phyloP scores from a whole-genome alignment of 2,797 vertebrate species.

The Lepidocolaptes lacrymiger region DNA sequence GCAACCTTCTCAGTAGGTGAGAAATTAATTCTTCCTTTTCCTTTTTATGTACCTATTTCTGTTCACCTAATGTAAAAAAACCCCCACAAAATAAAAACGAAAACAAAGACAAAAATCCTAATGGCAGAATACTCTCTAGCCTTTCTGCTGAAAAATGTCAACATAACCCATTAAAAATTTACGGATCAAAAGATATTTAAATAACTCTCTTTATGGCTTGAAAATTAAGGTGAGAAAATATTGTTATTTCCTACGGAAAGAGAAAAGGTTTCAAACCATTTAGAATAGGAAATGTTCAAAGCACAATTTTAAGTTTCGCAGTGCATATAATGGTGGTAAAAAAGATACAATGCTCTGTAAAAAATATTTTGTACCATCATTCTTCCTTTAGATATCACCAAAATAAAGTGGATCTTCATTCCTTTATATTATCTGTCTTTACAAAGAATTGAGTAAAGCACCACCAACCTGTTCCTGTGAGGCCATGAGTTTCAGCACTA shows the following conservation, averaged over 20 bases:
- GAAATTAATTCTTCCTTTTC: neutral
- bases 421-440: neutral
- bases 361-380: neutral
- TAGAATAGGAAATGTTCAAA: neutral
- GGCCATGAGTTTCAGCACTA: neutral
- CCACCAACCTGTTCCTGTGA: neutral
- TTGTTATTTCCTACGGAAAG: neutral
- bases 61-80: neutral
- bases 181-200: neutral
- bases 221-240: conserved; percentile 1
- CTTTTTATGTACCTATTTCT: neutral
- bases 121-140: neutral
- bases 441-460: neutral
- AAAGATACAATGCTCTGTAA: neutral
- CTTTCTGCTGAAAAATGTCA: neutral
- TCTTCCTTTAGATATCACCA: neutral
- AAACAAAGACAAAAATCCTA: neutral
- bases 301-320: neutral
- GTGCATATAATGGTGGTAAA: neutral
- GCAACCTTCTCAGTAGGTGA: neutral
- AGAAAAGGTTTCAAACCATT: neutral
- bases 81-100: neutral
- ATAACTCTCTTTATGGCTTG: neutral
- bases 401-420: neutral
- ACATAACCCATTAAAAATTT: neutral